phyloP scores from a whole-genome alignment of 2,113 vertebrate species.

The Dipodomys ordii region DNA sequence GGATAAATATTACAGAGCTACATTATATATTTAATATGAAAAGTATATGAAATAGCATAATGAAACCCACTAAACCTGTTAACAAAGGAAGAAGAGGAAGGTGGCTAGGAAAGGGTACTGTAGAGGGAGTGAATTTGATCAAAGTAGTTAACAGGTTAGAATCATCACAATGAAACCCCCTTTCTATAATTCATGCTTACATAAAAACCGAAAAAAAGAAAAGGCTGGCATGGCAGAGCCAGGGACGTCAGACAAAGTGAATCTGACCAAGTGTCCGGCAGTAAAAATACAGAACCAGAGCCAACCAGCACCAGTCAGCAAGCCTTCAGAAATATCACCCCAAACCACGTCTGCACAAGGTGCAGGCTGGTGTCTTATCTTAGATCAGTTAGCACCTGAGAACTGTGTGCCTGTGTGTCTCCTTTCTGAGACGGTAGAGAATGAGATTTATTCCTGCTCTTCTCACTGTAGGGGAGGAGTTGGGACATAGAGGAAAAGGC shows the following conservation, averaged over 20 bases:
- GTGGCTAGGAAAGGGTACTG: too few species aligned
- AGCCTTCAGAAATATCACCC: too few species aligned
- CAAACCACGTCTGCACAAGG: background rate
- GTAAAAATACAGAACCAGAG: background rate
- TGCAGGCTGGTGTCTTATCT: background rate
- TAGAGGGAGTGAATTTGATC: too few species aligned
- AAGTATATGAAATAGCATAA: too few species aligned
- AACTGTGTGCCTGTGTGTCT: background rate
- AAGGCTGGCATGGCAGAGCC: background rate
- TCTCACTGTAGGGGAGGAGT: background rate
- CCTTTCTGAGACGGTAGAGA: background rate
- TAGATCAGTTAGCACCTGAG: background rate
- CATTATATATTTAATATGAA: too few species aligned
- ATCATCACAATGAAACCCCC: too few species aligned
- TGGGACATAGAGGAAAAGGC: background rate
- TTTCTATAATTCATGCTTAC: too few species aligned
- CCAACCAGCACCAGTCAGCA: background rate
- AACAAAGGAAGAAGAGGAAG: too few species aligned
- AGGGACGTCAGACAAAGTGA: background rate
- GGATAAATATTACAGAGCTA: too few species aligned
- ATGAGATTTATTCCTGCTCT: background rate
- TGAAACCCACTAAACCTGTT: too few species aligned
- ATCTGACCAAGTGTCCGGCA: background rate
- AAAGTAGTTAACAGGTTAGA: too few species aligned
- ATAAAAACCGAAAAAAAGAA: too few species aligned